phyloP scores from a whole-genome alignment of 2,113 vertebrate species.

The Psittacus erithacus region DNA sequence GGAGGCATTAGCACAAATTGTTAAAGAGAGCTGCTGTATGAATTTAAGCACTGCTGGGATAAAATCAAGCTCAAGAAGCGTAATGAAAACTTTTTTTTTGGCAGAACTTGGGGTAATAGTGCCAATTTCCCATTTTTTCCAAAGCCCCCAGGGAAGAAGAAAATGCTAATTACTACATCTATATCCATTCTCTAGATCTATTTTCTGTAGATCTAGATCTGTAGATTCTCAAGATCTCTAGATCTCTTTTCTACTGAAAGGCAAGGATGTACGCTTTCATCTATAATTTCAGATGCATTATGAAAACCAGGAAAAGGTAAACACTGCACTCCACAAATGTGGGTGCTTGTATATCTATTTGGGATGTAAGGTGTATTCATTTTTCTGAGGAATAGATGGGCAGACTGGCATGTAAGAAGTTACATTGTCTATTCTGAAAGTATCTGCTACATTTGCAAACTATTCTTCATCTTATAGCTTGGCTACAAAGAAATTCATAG shows the following conservation, averaged over 20 bases:
- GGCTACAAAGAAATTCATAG: conserved; percentile 88
- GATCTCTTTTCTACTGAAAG: not conserved
- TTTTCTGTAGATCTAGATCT: not conserved
- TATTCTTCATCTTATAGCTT: conserved; percentile 75
- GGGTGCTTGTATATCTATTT: not conserved
- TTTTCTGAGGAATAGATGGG: not conserved
- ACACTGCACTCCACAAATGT: not conserved
- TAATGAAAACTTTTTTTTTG: not conserved
- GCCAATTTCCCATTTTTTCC: not conserved
- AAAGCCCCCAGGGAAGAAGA: not conserved
- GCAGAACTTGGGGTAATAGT: not conserved
- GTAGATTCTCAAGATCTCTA: not conserved
- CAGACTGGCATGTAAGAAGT: not conserved
- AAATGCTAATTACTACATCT: not conserved
- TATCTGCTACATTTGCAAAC: not conserved
- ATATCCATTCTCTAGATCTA: not conserved
- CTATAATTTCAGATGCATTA: not conserved
- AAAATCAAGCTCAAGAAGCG: not conserved
- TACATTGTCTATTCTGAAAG: not conserved
- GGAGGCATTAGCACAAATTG: not conserved
- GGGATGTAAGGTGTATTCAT: not conserved
- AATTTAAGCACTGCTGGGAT: not conserved
- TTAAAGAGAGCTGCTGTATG: not conserved
- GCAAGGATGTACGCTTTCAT: not conserved
- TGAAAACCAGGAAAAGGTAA: not conserved